Base-by-base conservation (phyloP, 30 jellyfish, hydroid and myxozoan genomes). In the Kudoa iwatai region DNA sequence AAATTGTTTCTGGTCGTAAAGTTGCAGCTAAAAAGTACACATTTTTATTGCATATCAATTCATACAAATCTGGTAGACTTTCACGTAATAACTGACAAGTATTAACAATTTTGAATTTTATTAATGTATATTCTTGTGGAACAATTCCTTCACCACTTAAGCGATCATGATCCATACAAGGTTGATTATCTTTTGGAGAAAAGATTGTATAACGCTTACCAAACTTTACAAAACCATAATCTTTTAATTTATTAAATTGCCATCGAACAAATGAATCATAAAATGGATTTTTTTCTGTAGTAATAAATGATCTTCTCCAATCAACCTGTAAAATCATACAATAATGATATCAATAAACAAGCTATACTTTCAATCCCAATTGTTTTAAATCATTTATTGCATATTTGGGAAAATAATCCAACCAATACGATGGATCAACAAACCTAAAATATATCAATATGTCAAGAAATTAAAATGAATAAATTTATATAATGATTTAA, bases 91-190 rank as follows among this genome's bases (percentile, higher is more conserved):
- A n/a, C n/a, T n/a, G n/a, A n/a, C n/a, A n/a, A n/a, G 90, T 84
- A 30, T 58, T 85, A 16, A 50, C 38, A 19, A 59, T 51, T 30
- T 68, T 64, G 85, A 68, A 58, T 41, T 71, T 71, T 17, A 71
- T 56, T 50, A 61, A 33, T 13, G 86, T 61, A 58, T 59, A 71
- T 40, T 71, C 93, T 52, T 60, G 93, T 3, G 93, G 93, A 21
- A 68, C 86, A 10, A 71, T 83, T 4, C 86, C 86, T 86, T 74
- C 93, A 35, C 93, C 93, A 25, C 82, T 52, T 40, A 49, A 59
- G 20, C 93, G 46, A 48, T 74, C 93, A 38, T 74, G 93, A 51
- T 74, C 93, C 93, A 74, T 74, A 45, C 93, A 74, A 9, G 93
- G 93, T 38, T 74, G 93, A 16, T 65, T 65, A 42, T 74, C 93